These are phyloP conservation scores for Ophion obscuratus DNA, from an alignment of 2,888 invertebrate species.

Conservation along the genomic window DNA sequence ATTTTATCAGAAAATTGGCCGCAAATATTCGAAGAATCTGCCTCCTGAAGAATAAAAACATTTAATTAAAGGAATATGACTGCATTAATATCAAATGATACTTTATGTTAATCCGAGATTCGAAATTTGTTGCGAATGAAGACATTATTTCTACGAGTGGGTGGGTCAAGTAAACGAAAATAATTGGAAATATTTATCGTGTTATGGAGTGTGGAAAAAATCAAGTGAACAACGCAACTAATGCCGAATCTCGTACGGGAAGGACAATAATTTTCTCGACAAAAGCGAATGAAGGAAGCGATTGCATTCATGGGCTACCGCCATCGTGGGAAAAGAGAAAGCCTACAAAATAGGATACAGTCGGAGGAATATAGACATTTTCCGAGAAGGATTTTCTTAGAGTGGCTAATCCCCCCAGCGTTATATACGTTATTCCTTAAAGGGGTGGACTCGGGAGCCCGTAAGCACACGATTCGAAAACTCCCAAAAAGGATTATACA, in stretches of 20 bases:
- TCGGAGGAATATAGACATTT: conserved; percentile 8
- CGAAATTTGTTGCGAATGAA: neutral
- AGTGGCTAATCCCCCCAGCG: conserved; percentile 48
- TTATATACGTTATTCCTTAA: conserved; percentile 33
- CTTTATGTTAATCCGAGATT: neutral
- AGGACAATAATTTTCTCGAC: conserved; percentile 46
- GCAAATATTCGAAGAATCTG: too few relatives aligned
- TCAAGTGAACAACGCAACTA: conserved; percentile 8
- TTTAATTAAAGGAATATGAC: neutral
- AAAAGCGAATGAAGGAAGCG: conserved; percentile 35
- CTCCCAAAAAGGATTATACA: conserved; percentile 48
- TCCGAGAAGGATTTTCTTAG: conserved; percentile 49
- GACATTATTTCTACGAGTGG: neutral
- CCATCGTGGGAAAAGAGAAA: neutral
- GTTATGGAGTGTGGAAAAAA: neutral
- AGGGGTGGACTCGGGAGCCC: neutral
- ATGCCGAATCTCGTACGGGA: neutral
- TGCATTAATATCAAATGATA: neutral
- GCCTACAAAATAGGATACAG: conserved; percentile 29
- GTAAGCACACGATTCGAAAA: conserved; percentile 51
- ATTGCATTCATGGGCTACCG: conserved; percentile 32
- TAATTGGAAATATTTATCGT: neutral
- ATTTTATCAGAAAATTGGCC: too few relatives aligned
- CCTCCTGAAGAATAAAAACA: neutral
- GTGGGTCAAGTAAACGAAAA: neutral